Conservation (phyloP, 2,888 invertebrate species). For the Drosophila conformis region DNA sequence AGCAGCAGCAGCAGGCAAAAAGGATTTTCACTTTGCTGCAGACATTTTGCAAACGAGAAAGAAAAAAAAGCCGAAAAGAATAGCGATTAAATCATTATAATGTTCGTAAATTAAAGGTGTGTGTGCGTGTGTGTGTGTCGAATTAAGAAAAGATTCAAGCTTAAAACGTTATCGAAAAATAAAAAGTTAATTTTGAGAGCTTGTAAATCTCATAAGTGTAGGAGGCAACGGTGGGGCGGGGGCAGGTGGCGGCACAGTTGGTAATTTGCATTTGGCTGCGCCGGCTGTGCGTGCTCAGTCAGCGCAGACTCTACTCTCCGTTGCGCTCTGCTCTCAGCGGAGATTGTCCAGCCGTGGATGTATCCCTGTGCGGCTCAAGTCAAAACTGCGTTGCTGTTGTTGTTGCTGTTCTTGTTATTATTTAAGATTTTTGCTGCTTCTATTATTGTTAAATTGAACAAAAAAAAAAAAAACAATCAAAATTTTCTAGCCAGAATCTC, state of each 20-base stretch:
- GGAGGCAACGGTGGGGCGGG: neutral
- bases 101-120: slow-evolving; percentile 38
- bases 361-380: slow-evolving; percentile 55
- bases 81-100: slow-evolving; percentile 14
- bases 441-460: slow-evolving; percentile 4
- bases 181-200: slow-evolving; percentile 6
- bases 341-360: slow-evolving; percentile 69
- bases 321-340: slow-evolving; percentile 23
- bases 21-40: slow-evolving; percentile 56
- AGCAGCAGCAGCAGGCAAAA: slow-evolving; percentile 41
- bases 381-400: slow-evolving; percentile 22
- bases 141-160: neutral
- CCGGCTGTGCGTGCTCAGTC: slow-evolving; percentile 39
- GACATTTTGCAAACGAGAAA: slow-evolving; percentile 30
- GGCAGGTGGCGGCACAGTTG: slow-evolving; percentile 32
- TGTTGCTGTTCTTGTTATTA: slow-evolving; percentile 28
- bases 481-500: neutral
- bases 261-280: slow-evolving; percentile 62
- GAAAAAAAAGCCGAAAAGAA: slow-evolving; percentile 6
- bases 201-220: slow-evolving; percentile 19
- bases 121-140: slow-evolving; percentile 14
- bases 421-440: neutral
- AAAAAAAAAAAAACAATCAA: neutral
- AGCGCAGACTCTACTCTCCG: slow-evolving; percentile 46
- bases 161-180: neutral